Evolutionary conservation across 2,888 invertebrate genomes (phyloP).

Genomic region (Pterostichus madidus): DNA sequence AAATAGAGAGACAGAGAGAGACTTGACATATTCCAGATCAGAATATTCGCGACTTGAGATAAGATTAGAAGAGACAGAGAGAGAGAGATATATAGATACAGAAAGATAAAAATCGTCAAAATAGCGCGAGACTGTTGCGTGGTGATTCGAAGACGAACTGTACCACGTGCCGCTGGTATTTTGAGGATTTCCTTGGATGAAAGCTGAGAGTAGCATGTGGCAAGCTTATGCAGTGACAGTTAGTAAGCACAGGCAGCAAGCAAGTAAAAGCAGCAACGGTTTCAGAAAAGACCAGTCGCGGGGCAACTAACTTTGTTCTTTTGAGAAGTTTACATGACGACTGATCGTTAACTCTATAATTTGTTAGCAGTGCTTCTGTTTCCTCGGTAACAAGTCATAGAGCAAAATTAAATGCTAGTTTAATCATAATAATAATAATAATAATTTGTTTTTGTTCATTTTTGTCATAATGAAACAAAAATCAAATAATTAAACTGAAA

Average conservation of each 20-base stretch:
- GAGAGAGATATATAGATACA: constrained; percentile 47
- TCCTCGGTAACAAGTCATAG: constrained; percentile 67
- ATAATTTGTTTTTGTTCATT: constrained; percentile 57
- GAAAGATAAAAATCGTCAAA: constrained; percentile 52
- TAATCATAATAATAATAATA: constrained; percentile 48
- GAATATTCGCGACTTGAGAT: constrained; percentile 28
- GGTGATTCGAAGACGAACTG: constrained; percentile 5
- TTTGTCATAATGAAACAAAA: constrained; percentile 66
- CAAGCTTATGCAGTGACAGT: constrained; percentile 67
- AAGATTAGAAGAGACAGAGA: constrained; percentile 12
- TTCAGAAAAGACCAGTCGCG: constrained; percentile 86
- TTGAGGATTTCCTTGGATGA: constrained; percentile 60
- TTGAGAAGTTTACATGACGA: constrained; percentile 65
- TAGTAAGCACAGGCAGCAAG: constrained; percentile 68
- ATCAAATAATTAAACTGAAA: constrained; percentile 69
- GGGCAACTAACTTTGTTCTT: constrained; percentile 80
- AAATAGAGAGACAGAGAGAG: background rate
- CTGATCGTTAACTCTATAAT: constrained; percentile 68
- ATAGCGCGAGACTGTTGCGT: constrained; percentile 30
- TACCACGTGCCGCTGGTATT: constrained; percentile 29
- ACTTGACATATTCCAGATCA: background rate
- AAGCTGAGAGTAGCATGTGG: constrained; percentile 66
- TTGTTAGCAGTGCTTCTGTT: constrained; percentile 67
- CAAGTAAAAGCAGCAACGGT: constrained; percentile 78
- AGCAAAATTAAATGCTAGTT: constrained; percentile 64